phyloP scores from a whole-genome alignment of 2,113 vertebrate species.

The Epinephelus moara region DNA sequence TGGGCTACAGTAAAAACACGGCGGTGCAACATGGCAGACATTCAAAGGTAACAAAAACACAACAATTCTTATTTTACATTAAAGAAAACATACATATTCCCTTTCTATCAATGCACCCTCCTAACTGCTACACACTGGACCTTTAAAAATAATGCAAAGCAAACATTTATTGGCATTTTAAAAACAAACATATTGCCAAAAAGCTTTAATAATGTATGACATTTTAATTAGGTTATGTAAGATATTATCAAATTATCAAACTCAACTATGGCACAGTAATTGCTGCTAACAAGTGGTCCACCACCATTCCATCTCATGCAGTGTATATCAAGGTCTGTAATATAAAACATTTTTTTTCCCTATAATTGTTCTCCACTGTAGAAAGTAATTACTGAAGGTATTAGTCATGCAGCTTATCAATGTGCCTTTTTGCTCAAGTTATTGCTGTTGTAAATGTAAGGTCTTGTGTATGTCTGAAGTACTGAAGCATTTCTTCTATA shows the following conservation, averaged over 20 bases:
- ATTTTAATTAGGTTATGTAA: conserved; percentile 34
- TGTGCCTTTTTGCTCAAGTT: conserved; percentile 27
- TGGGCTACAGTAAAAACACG: no score
- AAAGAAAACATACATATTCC: no score
- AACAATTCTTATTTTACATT: no score
- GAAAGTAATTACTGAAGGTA: conserved; percentile 12
- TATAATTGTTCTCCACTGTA: conserved; percentile 7
- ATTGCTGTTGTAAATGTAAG: conserved; percentile 16
- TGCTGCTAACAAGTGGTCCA: conserved; percentile 20
- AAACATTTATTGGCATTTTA: conserved; percentile 15
- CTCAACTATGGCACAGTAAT: conserved; percentile 12
- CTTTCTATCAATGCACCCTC: no score
- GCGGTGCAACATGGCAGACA: no score
- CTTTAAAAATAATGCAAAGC: not conserved
- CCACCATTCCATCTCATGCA: not conserved
- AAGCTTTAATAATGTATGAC: conserved; percentile 26
- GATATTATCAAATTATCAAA: conserved; percentile 22
- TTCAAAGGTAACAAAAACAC: no score
- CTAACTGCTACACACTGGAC: no score
- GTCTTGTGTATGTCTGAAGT: conserved; percentile 30
- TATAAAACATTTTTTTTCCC: not conserved
- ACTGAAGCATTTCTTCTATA: conserved; percentile 17
- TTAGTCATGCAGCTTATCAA: conserved; percentile 33
- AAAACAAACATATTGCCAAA: not conserved
- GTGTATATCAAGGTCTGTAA: conserved; percentile 32